Conservation (phyloP, 2,888 invertebrate genomes). For the Plagiodera versicolora region DNA sequence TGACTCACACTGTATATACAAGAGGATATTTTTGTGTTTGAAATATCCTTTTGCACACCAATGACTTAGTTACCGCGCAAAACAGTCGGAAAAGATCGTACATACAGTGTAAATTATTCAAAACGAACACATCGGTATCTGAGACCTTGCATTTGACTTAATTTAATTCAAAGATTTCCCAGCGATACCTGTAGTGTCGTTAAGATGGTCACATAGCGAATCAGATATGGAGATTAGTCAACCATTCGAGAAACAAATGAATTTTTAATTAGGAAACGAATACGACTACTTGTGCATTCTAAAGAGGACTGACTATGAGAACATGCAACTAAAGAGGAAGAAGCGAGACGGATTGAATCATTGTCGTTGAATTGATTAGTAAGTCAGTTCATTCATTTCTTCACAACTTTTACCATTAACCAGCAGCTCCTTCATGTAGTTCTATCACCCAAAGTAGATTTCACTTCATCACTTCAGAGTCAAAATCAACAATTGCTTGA, state of each 20-base stretch:
- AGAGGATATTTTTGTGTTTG: too few species aligned
- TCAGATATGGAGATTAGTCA: constrained; percentile 51
- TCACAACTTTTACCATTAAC: too few species aligned
- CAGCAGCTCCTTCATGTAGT: too few species aligned
- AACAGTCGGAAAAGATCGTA: constrained; percentile 38
- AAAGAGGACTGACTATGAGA: constrained; percentile 46
- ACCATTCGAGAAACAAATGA: constrained; percentile 48
- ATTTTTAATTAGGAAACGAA: constrained; percentile 50
- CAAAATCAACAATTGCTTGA: too few species aligned
- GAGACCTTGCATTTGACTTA: constrained; percentile 49
- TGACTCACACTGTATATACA: too few species aligned
- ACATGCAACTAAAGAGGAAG: constrained; percentile 38
- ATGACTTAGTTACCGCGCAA: constrained; percentile 25
- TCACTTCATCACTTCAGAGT: too few species aligned
- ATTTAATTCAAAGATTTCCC: constrained; percentile 50
- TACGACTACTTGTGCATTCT: constrained; percentile 50
- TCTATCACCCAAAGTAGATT: too few species aligned
- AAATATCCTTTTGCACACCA: constrained; percentile 12
- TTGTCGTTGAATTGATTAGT: constrained; percentile 26
- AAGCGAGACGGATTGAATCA: constrained; percentile 22
- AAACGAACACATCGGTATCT: constrained; percentile 43
- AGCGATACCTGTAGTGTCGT: constrained; percentile 50
- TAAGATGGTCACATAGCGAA: constrained; percentile 51
- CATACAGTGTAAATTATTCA: constrained; percentile 44
- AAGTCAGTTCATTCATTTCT: constrained; percentile 12